Conservation (phyloP, 2,797 vertebrate species). For the Perodicticus potto region DNA sequence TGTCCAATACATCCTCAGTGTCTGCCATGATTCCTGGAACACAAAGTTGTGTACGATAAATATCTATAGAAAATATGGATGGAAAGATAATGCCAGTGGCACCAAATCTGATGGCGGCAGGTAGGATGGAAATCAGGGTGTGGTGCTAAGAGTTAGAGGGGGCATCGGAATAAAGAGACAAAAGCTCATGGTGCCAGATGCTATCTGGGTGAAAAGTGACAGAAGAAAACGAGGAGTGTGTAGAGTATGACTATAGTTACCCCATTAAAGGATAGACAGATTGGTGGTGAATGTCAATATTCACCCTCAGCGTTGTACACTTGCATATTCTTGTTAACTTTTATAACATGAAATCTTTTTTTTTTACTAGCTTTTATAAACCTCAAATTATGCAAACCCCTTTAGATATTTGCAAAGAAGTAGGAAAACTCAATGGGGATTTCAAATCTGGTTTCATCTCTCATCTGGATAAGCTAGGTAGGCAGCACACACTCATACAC, state of each 20-base stretch:
- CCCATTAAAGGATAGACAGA: background rate
- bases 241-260: background rate
- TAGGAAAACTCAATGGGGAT: constrained; percentile 3
- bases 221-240: background rate
- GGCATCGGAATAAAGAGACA: background rate
- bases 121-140: background rate
- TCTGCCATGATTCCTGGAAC: background rate
- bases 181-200: background rate
- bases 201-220: background rate
- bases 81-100: background rate
- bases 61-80: constrained; percentile 1
- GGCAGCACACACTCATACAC: background rate
- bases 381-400: background rate
- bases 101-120: background rate
- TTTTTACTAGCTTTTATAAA: background rate
- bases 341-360: background rate
- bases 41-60: background rate
- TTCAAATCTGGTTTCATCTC: constrained; percentile 54
- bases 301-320: background rate
- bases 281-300: background rate
- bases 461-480: background rate
- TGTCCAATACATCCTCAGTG: background rate
- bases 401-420: constrained; percentile 13
- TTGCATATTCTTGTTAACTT: background rate
- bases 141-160: background rate